phyloP scores from a whole-genome alignment of 2,113 vertebrate genomes.

The Ginglymostoma cirratum region DNA sequence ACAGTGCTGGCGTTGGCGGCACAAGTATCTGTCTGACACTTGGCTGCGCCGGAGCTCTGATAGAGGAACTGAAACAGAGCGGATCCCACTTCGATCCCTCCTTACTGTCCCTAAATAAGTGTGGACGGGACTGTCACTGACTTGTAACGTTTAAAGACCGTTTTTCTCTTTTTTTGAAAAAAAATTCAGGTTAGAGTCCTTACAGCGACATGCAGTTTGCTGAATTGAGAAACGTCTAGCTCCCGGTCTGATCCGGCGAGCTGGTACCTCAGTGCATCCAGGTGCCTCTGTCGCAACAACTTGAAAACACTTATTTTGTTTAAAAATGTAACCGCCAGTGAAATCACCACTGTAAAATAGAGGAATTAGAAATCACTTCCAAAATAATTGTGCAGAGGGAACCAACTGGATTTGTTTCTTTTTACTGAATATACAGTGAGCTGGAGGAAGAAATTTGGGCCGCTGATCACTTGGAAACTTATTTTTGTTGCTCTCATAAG shows the following conservation, averaged over 20 bases:
- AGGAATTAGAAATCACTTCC: no score
- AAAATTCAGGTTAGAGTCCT: neutral
- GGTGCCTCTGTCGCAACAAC: neutral
- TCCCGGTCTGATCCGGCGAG: neutral
- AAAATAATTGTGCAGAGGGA: neutral
- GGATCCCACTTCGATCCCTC: neutral
- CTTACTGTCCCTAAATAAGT: neutral
- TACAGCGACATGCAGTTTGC: neutral
- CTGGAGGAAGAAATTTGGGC: neutral
- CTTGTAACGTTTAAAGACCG: neutral
- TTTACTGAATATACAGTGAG: neutral
- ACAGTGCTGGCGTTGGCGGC: neutral
- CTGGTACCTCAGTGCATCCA: neutral
- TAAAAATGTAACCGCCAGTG: neutral
- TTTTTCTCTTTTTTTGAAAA: neutral
- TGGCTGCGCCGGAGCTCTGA: neutral
- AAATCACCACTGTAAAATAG: neutral
- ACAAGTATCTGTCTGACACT: neutral
- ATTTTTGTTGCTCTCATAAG: neutral
- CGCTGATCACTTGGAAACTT: neutral
- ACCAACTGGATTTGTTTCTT: neutral
- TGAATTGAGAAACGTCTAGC: neutral
- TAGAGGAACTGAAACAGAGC: neutral
- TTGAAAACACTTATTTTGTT: neutral
- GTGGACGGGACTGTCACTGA: neutral